phyloP scores from a whole-genome alignment of 2,797 vertebrate genomes.

The Hybognathus amarus region DNA sequence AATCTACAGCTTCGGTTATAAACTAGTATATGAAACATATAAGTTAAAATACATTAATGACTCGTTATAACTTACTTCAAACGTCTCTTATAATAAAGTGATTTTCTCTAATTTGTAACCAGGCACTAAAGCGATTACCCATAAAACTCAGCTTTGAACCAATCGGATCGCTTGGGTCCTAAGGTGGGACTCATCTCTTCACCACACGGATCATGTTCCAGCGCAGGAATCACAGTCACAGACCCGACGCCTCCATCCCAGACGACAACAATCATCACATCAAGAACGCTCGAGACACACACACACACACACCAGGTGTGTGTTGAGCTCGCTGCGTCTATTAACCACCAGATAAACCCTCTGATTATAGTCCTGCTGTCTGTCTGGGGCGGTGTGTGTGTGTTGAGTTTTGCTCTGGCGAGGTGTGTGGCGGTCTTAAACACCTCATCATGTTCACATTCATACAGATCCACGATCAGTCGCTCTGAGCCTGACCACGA shows the following conservation, averaged over 20 bases:
- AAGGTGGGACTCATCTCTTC: too few relatives aligned
- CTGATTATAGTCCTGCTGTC: constrained; percentile 30
- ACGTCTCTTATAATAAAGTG: too few relatives aligned
- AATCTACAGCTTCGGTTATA: too few relatives aligned
- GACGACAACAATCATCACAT: not conserved
- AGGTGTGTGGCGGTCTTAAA: not conserved
- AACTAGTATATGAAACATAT: too few relatives aligned
- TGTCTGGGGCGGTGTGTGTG: constrained; percentile 1
- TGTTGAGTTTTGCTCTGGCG: not conserved
- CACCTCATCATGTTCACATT: not conserved
- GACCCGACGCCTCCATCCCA: not conserved
- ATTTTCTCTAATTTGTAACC: too few relatives aligned
- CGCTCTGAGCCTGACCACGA: not conserved
- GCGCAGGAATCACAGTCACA: not conserved
- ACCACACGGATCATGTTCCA: not conserved
- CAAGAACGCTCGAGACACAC: not conserved
- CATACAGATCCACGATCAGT: not conserved
- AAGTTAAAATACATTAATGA: too few relatives aligned
- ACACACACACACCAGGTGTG: constrained; percentile 16
- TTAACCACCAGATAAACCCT: constrained; percentile 40
- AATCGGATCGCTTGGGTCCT: too few relatives aligned
- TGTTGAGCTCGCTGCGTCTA: constrained; percentile 1
- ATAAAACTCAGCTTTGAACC: too few relatives aligned
- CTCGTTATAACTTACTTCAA: too few relatives aligned
- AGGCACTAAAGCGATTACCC: too few relatives aligned